phyloP scores from a whole-genome alignment of 2,888 invertebrate species.

The Nemapogon koenigi region DNA sequence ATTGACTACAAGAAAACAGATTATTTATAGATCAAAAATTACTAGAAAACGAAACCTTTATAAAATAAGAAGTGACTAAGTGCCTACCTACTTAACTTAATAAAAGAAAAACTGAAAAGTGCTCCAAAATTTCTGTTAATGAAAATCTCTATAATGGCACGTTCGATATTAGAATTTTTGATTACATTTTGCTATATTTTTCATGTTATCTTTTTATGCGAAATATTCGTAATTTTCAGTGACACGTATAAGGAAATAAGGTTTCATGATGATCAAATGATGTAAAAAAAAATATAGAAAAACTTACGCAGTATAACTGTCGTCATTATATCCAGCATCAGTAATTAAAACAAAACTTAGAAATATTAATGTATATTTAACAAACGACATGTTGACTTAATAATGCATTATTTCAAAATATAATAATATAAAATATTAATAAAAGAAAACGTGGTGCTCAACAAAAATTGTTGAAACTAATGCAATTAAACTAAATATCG shows the following conservation, averaged over 20 bases:
- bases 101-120: no score
- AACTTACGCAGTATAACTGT: slow-evolving; percentile 29
- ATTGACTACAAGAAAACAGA: slow-evolving; percentile 29
- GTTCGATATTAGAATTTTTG: no score
- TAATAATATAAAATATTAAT: background rate
- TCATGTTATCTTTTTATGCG: no score
- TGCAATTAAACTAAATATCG: no score
- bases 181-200: no score
- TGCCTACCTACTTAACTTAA: no score
- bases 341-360: slow-evolving; percentile 1
- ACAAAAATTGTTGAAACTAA: slow-evolving; percentile 5
- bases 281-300: slow-evolving; percentile 8
- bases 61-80: no score
- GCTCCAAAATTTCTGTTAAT: no score
- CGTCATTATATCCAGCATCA: slow-evolving; percentile 33
- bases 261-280: background rate
- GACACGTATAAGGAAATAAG: no score
- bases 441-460: background rate
- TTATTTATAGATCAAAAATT: background rate
- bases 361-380: slow-evolving; percentile 1
- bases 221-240: no score
- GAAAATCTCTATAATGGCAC: no score
- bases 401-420: slow-evolving; percentile 3
- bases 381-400: background rate
- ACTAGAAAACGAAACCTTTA: no score